phyloP scores from a whole-genome alignment of 2,888 invertebrate genomes.

The Pristionchus japonicus region DNA sequence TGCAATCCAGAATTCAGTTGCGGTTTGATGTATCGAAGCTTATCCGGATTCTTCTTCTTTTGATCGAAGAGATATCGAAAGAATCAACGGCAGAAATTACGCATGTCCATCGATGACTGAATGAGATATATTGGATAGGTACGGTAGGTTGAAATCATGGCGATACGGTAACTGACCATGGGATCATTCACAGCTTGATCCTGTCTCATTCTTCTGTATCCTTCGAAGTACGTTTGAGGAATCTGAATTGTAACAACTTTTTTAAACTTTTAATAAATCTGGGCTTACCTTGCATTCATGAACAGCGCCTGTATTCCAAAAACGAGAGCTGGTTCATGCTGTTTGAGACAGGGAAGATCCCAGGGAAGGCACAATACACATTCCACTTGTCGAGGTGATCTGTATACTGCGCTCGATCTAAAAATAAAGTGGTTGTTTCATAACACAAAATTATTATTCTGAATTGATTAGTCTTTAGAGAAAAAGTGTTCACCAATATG shows the following conservation, averaged over 20 bases:
- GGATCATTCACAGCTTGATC: constrained; percentile 14
- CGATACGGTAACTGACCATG: background rate
- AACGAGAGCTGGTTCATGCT: background rate
- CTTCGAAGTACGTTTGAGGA: background rate
- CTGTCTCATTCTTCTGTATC: background rate
- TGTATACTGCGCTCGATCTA: background rate
- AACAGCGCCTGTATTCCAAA: background rate
- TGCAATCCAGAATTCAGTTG: background rate
- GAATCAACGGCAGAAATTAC: constrained; percentile 20
- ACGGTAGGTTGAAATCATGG: too few species aligned
- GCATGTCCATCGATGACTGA: constrained; percentile 36
- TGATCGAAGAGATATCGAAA: constrained; percentile 13
- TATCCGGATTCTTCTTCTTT: background rate
- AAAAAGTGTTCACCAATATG: background rate
- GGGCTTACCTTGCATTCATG: constrained; percentile 3
- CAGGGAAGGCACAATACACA: background rate
- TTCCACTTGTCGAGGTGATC: background rate
- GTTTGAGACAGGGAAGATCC: background rate
- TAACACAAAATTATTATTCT: too few species aligned
- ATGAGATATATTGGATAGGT: background rate
- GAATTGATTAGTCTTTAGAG: too few species aligned
- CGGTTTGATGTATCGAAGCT: background rate
- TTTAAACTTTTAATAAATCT: background rate
- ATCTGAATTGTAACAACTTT: background rate
- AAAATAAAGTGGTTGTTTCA: too few species aligned